Evolutionary conservation across 2,888 invertebrate species (phyloP).

Genomic region (Acholoe squamosa): DNA sequence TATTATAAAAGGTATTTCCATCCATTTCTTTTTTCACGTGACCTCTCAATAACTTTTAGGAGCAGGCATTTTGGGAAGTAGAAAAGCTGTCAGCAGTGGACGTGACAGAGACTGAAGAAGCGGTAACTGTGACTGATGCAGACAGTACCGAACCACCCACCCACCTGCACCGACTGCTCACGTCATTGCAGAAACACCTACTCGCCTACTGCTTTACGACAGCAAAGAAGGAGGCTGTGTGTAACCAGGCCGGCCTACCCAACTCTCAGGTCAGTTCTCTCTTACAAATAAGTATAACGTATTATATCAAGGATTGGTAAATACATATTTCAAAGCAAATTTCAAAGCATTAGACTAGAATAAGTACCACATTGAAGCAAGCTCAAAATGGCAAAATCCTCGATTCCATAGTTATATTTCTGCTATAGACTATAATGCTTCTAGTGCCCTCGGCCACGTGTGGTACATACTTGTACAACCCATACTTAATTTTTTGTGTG

Average conservation of each 20-base stretch:
- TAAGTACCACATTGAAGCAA: too few relatives aligned
- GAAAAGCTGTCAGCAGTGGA: conserved; percentile 61
- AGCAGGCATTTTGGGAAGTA: conserved; percentile 66
- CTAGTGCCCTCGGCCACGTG: too few relatives aligned
- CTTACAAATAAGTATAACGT: too few relatives aligned
- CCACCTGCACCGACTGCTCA: conserved; percentile 85
- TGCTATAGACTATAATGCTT: too few relatives aligned
- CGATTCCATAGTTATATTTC: too few relatives aligned
- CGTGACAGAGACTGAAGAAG: conserved; percentile 31
- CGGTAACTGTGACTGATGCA: conserved; percentile 1
- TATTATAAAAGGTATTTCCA: too few relatives aligned
- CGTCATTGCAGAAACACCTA: conserved; percentile 86
- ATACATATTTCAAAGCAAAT: too few relatives aligned
- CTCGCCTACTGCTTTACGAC: conserved; percentile 84
- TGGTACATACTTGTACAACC: too few relatives aligned
- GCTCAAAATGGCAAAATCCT: too few relatives aligned
- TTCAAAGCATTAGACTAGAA: too few relatives aligned
- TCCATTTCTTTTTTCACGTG: conserved; percentile 51
- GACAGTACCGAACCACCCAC: conserved; percentile 75
- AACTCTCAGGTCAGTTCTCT: background rate
- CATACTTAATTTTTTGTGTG: too few relatives aligned
- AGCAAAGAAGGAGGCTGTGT: conserved; percentile 62
- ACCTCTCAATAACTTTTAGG: conserved; percentile 48
- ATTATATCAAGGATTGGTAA: too few relatives aligned
- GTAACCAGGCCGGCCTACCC: background rate